Evolutionary conservation across 2,797 vertebrate species (phyloP), one percentile per base, ranked within the genome.

Genomic region (Ptychadena robeensis): DNA sequence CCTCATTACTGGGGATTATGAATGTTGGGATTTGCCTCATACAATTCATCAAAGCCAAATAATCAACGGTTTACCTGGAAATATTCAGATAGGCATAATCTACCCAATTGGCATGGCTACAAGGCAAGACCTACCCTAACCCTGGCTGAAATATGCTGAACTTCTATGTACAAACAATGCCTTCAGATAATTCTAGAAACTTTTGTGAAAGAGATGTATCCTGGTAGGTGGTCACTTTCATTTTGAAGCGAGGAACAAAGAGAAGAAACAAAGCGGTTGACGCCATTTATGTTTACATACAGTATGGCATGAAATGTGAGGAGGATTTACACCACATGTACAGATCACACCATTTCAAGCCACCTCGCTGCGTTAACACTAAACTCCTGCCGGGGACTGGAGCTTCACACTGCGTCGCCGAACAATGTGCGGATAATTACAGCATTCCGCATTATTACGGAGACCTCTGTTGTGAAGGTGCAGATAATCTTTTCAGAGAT

Each of bases 391-490:
- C 34, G 65, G 44, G 73, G 63, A 9, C 40, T 38, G 27, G n/a
- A 44, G 34, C 40, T 68, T 38, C 72, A 31, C 34, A 32, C 34
- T 68, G 66, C 38, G 35, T 53, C 74, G 66, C 38, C 9, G n/a
- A 44, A 75, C 61, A 75, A 32, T 70, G 38, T 57, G 68, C 38
- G 78, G 57, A 83, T 83, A 71, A 82, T 82, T 82, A 82, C 64
- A 75, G 71, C 61, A 70, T 31, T 44, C 63, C 67, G 64, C 61
- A 74, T 74, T 59, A 10, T 81, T 74, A 81, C 74, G 37, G 48
- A 73, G 32, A 34, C n/a, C 27, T 67, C 64, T 48, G 64, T 73
- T 59, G 63, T 73, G 37, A 57, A 67, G 65, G 28, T 18, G 3
- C 66, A 82, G 64, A 75, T 63, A 77, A 64, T 48, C 14, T 64